Base-by-base conservation (phyloP, 1,140 invertebrate genomes). In the Rhyacophila brunnea region DNA sequence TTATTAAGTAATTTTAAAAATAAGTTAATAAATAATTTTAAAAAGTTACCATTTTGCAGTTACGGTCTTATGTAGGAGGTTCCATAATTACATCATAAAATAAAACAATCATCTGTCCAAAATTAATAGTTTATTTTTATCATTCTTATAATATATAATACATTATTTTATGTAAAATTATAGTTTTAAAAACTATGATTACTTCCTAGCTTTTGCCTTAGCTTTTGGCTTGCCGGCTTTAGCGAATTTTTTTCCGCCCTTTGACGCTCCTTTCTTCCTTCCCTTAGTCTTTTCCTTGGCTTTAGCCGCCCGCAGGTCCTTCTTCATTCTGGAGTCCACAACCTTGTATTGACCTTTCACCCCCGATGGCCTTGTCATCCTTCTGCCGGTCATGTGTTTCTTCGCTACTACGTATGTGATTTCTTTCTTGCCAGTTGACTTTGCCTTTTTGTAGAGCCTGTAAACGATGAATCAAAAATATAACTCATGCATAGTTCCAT, bases 241-340 rank as follows among this genome's bases (percentile, higher is more conserved):
- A 72, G 15, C 7, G n/a, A 55, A 54, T 11, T 46, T 43, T 36
- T 52, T 77, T 73, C 40, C 73, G 2, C 47, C 61, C 51, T 55
- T 64, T 20, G 13, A 19, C 10, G 17, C 44, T 15, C 51, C 56
- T 32, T 63, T 58, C 43, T 56, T 54, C 34, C 74, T 72, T 60
- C 74, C 76, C 14, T 71, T 77, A 58, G 77, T 79, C 58, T 57
- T 64, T 58, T 79, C 81, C 60, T 86, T 88, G 1, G 82, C 83
- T 68, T 88, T 89, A 54, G 83, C 73, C 2, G 83, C 85, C 38
- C 86, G 80, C 59, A 87, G 79, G 74, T 99, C 97, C 77, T 98
- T 98, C 74, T 99, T 99, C 88, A 99, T 89, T 57, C 96, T 80
- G 4, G 87, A 86, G 84, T 99, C 96, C 0, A 99, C 97, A 2